Percentiles rank a stretch among this genome's conserved stretches.
Conservation (phyloP, 2,113 vertebrate species). For the Apodemus speciosus region DNA sequence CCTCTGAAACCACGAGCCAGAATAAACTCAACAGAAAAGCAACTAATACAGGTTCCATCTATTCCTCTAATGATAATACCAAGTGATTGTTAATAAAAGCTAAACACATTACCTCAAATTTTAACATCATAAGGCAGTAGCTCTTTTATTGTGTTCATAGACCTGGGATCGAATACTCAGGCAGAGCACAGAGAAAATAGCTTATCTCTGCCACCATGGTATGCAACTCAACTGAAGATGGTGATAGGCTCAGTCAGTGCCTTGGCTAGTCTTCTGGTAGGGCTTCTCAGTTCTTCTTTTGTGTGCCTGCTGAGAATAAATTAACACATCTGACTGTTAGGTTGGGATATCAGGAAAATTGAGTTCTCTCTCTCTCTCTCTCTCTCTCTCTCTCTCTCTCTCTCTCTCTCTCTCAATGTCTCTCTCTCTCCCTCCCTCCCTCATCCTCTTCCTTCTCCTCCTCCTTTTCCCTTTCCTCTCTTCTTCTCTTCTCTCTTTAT, state of each 20-base stretch:
- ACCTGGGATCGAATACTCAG: background rate
- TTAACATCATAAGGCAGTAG: background rate
- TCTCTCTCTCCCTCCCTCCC: background rate
- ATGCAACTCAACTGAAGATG: background rate
- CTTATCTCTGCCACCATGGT: background rate
- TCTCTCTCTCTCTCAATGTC: too few species aligned
- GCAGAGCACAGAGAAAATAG: background rate
- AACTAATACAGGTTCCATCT: background rate
- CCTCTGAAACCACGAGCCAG: background rate
- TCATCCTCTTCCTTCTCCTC: background rate
- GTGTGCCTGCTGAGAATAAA: background rate
- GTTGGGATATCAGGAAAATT: background rate
- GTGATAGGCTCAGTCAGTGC: background rate
- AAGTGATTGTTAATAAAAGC: background rate
- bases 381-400: background rate
- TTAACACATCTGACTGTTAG: background rate
- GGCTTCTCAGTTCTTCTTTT: background rate
- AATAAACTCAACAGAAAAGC: background rate
- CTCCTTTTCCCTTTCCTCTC: too few species aligned
- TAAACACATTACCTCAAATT: background rate
- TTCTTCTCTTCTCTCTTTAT: background rate
- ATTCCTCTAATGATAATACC: conserved; percentile 7
- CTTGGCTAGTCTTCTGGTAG: background rate
- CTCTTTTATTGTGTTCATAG: background rate
- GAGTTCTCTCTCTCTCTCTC: too few species aligned